Conservation (phyloP, 2,888 invertebrate genomes). For the Agriopis leucophaearia region DNA sequence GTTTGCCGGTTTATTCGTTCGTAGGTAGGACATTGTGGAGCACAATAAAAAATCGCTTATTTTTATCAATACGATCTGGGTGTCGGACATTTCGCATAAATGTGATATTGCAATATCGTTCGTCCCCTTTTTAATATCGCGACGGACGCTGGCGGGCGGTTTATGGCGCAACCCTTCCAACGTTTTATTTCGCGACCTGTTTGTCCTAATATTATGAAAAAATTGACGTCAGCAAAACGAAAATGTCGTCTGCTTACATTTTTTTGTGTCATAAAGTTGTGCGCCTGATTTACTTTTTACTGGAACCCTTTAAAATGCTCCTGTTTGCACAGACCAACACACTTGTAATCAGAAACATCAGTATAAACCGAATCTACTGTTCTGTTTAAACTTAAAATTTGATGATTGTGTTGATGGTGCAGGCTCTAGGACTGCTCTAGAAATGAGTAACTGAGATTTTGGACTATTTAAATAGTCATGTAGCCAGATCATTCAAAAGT, state of each 20-base stretch:
- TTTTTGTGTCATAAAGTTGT: conserved; percentile 55
- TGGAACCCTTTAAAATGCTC: conserved; percentile 28
- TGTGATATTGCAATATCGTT: conserved; percentile 86
- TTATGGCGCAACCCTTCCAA: conserved; percentile 85
- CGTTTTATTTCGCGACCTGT: conserved; percentile 85
- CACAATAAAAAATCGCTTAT: conserved; percentile 86
- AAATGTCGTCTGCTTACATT: conserved; percentile 67
- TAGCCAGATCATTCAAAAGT: no score
- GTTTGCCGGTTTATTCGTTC: conserved; percentile 42
- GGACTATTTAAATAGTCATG: no score
- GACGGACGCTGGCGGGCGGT: conserved; percentile 83
- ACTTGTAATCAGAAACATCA: conserved; percentile 5
- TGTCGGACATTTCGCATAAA: conserved; percentile 86
- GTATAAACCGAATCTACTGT: no score
- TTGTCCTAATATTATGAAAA: conserved; percentile 86
- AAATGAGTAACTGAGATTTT: no score
- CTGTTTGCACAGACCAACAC: conserved; percentile 8
- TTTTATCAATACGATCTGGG: conserved; percentile 86
- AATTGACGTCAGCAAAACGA: conserved; percentile 83
- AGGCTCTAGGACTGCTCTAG: no score
- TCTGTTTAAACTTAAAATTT: no score
- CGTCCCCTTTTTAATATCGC: conserved; percentile 86
- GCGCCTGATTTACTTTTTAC: conserved; percentile 44
- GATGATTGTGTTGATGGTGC: no score
- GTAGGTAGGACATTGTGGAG: conserved; percentile 62